Evolutionary conservation across 2,888 invertebrate genomes (phyloP).

Genomic region (Papilio elwesi): DNA sequence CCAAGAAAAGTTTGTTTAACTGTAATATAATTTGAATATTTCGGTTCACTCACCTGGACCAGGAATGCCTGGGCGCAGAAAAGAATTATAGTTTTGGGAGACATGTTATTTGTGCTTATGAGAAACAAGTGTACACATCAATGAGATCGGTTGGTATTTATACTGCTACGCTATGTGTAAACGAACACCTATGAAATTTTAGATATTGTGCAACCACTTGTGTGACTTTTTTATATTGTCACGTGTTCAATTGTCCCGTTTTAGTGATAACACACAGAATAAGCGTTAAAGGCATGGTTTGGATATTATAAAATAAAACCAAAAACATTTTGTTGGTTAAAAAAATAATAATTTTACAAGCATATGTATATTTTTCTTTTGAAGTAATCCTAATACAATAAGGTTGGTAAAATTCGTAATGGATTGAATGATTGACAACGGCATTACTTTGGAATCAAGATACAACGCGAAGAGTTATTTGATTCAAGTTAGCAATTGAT

Average conservation of each 20-base stretch:
- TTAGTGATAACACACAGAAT: constrained; percentile 1
- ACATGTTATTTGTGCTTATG: constrained; percentile 49
- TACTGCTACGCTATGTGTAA: neutral
- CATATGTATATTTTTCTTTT: too few relatives aligned
- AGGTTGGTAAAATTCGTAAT: too few relatives aligned
- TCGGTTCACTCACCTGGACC: constrained; percentile 51
- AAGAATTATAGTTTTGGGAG: constrained; percentile 50
- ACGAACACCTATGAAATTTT: neutral
- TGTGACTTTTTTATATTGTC: neutral
- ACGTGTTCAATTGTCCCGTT: neutral
- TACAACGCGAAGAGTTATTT: too few relatives aligned
- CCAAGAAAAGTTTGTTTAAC: too few relatives aligned
- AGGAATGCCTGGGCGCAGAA: constrained; percentile 55
- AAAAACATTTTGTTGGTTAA: too few relatives aligned
- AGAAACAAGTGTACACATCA: constrained; percentile 19
- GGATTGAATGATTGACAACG: too few relatives aligned
- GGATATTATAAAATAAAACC: too few relatives aligned
- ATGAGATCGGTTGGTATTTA: neutral
- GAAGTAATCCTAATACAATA: too few relatives aligned
- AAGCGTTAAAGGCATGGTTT: neutral
- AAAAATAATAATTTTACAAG: too few relatives aligned
- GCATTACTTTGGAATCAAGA: too few relatives aligned
- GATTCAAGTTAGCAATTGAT: too few relatives aligned
- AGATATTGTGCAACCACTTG: neutral
- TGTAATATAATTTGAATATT: neutral